Evolutionary conservation across 2,888 invertebrate species (phyloP), one percentile per base, ranked within the genome.

Genomic region (Drosophila yooni): DNA sequence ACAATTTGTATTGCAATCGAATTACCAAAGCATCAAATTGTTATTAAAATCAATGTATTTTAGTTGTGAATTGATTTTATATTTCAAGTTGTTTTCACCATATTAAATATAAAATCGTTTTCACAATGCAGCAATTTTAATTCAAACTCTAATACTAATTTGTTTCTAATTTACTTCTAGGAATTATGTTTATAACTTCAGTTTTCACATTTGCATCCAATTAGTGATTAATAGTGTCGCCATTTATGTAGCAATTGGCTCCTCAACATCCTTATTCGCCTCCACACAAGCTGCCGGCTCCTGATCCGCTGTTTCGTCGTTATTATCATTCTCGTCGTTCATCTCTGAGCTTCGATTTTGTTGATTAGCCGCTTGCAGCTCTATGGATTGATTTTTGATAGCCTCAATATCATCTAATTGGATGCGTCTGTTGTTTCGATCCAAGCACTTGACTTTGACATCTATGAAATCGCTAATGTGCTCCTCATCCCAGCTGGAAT

Each of bases 401-500:
- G 83, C 86, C 56, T 81, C 78, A 5, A 86, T 53, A 70, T 91
- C 88, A n/a, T 87, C 76, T 7, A 93, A 74, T 70, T 91, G 88
- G 0, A 93, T 91, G 25, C 92, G 91, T 21, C 93, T 83, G 46
- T 91, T 91, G 48, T 87, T 91, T 6, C 89, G 79, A 78, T 92
- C 91, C 70, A 92, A 70, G 21, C 91, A 91, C 70, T 91, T 92
- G 5, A 92, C 93, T 72, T 91, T 88, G 2, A 93, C 88, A 52
- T 82, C 83, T n/a, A 91, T 82, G 54, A 92, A 93, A 60, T 93
- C 93, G 27, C 87, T 83, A 59, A 92, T 86, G 4, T 93, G 89
- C 69, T 92, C 91, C 36, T 93, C 93, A 81, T 93, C 93, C 92
- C 93, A 93, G 70, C 93, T 93, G 57, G 93, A 93, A 51, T 93